A percentile compares a stretch with the other conserved stretches of the same genome.
Conservation (phyloP, 1,140 invertebrate genomes). For the Eupristina koningsbergeri region DNA sequence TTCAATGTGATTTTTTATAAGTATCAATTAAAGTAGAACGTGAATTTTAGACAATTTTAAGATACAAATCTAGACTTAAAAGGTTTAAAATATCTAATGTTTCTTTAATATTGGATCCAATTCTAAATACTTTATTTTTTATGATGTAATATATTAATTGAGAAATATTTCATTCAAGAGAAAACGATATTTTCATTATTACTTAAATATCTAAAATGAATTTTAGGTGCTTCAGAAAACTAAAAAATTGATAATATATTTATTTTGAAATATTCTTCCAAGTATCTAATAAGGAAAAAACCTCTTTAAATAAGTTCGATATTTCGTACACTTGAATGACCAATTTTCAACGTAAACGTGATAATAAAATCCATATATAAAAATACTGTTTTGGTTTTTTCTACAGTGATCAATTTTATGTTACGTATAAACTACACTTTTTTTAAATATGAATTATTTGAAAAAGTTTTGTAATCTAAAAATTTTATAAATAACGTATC, state of each 20-base stretch:
- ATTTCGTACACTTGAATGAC: not conserved
- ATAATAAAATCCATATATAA: too few relatives aligned
- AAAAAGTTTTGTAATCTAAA: too few relatives aligned
- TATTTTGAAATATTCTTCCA: not conserved
- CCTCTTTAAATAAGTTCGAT: not conserved
- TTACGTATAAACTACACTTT: too few relatives aligned
- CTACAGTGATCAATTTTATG: too few relatives aligned
- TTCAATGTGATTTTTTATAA: too few relatives aligned
- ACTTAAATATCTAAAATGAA: not conserved
- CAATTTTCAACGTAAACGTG: not conserved
- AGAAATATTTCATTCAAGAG: not conserved
- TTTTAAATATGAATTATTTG: too few relatives aligned
- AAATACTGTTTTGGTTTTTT: too few relatives aligned
- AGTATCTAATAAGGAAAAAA: not conserved
- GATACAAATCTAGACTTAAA: too few relatives aligned
- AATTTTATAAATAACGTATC: too few relatives aligned
- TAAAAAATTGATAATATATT: not conserved
- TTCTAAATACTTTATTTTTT: not conserved
- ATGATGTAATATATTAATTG: not conserved
- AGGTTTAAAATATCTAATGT: not conserved
- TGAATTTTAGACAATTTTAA: not conserved
- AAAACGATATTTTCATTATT: not conserved
- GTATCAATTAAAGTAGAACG: not conserved
- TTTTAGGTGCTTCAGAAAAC: not conserved
- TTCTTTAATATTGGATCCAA: not conserved